Conservation (phyloP, 2,797 vertebrate species). For the Anabacerthia variegaticeps region DNA sequence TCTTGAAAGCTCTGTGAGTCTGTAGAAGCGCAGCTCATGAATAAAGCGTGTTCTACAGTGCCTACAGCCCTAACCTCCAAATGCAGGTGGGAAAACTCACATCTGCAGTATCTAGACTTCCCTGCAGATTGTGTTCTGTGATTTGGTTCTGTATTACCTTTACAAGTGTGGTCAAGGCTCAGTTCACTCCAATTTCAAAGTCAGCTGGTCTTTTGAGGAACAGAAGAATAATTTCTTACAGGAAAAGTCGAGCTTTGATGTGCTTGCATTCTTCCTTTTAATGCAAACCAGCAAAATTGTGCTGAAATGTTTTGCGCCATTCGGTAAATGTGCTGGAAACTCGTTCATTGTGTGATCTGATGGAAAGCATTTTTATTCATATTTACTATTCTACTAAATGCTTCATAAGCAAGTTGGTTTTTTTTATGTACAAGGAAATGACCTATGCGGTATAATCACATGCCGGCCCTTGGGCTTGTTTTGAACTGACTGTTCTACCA, state of each 20-base stretch:
- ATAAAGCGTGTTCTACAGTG: neutral
- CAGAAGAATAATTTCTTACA: neutral
- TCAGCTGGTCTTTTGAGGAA: neutral
- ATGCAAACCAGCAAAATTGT: neutral
- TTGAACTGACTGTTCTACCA: neutral
- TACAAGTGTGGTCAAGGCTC: neutral
- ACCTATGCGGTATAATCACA: neutral
- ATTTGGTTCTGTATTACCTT: neutral
- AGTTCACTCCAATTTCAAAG: neutral
- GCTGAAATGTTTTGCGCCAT: neutral
- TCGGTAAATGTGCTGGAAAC: neutral
- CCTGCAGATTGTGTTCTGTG: neutral
- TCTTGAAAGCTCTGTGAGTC: neutral
- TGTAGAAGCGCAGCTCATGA: neutral
- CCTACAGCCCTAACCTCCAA: neutral
- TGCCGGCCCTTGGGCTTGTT: neutral
- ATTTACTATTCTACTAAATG: neutral
- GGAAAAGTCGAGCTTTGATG: conserved; percentile 23
- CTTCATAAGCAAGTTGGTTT: neutral
- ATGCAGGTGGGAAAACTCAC: neutral
- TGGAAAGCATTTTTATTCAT: neutral
- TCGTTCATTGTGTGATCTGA: neutral
- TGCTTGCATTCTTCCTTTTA: neutral
- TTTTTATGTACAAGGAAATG: neutral
- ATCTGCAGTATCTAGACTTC: neutral